These are phyloP conservation scores for Muraenolepis orangiensis DNA, from an alignment of 2,797 vertebrate genomes.

Conservation along the genomic window DNA sequence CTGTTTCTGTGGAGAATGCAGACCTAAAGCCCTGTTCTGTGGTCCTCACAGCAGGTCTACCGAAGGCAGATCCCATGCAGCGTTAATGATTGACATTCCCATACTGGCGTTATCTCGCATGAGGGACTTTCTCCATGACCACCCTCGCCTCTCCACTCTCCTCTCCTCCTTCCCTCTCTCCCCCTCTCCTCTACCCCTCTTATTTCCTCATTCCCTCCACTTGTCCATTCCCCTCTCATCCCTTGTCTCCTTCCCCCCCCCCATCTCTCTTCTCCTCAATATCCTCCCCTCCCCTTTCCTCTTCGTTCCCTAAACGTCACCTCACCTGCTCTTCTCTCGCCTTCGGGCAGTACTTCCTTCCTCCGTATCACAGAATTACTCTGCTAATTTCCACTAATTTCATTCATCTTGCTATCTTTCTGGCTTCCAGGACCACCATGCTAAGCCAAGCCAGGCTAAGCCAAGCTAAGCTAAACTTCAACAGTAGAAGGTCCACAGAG, in stretches of 20 bases:
- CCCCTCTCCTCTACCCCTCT: constrained; percentile 12
- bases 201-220: neutral
- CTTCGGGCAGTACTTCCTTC: constrained; percentile 14
- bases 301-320: neutral
- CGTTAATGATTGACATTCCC: constrained; percentile 49
- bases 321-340: neutral
- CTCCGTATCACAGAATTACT: constrained; percentile 12
- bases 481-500: constrained; percentile 22
- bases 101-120: constrained; percentile 34
- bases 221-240: neutral
- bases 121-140: constrained; percentile 34
- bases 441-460: constrained; percentile 15
- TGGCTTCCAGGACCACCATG: neutral
- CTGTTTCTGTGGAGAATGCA: neutral
- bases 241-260: no score
- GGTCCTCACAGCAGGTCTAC: constrained; percentile 16
- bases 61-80: constrained; percentile 31
- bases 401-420: neutral
- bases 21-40: neutral
- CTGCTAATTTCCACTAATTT: neutral
- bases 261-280: neutral
- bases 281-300: neutral
- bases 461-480: constrained; percentile 23
- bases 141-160: neutral
- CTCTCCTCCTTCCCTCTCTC: neutral